Base-by-base conservation (phyloP, 92 coral and sea anemone genomes). In the Epizoanthus ramosus region DNA sequence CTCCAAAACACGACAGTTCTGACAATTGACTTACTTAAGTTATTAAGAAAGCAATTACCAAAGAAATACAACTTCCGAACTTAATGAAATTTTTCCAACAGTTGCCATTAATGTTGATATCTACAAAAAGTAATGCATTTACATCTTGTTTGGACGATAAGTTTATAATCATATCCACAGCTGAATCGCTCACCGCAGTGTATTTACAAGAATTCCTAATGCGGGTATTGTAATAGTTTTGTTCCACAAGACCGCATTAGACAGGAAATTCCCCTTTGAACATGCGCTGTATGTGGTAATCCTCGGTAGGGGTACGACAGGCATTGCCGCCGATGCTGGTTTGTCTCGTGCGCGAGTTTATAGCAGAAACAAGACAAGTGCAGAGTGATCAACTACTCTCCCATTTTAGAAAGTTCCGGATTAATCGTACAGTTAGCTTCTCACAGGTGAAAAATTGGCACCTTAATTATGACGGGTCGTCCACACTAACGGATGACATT, bases 11-110 rank as follows among this genome's bases (percentile, higher is more conserved):
- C 91, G 98, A 93, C 98, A 91, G 83, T 68, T 86, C 82, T 93
- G 98, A 93, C 98, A 91, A 84, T 91, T 88, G 92, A 93, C 98
- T 93, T 93, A 93, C 98, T 93, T 93, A 91, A 93, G 89, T 93
- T 91, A 91, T 91, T 93, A 93, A 84, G 98, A 91, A 93, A 91
- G 92, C 98, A 93, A 93, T 93, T 93, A 93, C 84, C 85, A 84
- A 91, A 86, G 98, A 93, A 93, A 93, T 89, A 88, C 76, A 61
- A 84, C 89, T 93, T 93, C 95, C 91, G 95, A 74, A 80, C 88
- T 93, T 88, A 93, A 93, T 93, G 98, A 93, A 93, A 93, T 91
- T 93, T 91, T 75, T 77, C 59, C 75, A 67, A 13, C 69, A 59
- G 87, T 85, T 93, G 94, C 87, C 93, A 91, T 89, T 89, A 91